phyloP scores from a whole-genome alignment of 2,888 invertebrate species.

The Isotomurus palustris region DNA sequence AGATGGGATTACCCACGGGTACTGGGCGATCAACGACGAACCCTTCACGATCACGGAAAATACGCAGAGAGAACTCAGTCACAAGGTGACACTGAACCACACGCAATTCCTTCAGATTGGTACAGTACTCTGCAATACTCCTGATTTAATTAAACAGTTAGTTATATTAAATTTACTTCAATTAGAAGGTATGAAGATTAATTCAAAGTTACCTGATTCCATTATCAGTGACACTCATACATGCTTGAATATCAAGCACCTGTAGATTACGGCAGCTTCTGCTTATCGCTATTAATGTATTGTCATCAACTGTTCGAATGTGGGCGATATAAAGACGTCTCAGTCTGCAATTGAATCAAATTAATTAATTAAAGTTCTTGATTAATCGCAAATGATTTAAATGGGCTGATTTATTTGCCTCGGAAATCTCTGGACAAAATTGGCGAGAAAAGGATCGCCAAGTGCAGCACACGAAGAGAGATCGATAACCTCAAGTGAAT shows the following conservation, averaged over 20 bases:
- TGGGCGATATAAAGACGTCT: constrained; percentile 57
- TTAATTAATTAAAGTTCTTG: not conserved
- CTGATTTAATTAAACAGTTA: constrained; percentile 19
- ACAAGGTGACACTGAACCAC: constrained; percentile 27
- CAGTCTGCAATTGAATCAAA: constrained; percentile 35
- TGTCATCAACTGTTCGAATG: constrained; percentile 60
- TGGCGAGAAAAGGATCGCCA: constrained; percentile 49
- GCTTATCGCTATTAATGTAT: constrained; percentile 57
- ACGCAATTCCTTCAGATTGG: constrained; percentile 18
- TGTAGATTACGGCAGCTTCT: constrained; percentile 56
- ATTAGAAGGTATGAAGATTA: too few relatives aligned
- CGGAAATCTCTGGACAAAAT: constrained; percentile 35
- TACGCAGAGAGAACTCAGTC: constrained; percentile 28
- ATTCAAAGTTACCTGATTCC: constrained; percentile 66
- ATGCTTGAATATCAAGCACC: constrained; percentile 61
- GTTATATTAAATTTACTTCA: not conserved
- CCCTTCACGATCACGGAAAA: constrained; percentile 12
- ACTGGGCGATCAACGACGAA: constrained; percentile 35
- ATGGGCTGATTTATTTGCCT: too few relatives aligned
- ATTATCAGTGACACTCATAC: constrained; percentile 61
- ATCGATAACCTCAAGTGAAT: constrained; percentile 60
- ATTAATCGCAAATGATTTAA: too few relatives aligned
- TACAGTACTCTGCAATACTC: constrained; percentile 32
- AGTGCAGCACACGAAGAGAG: constrained; percentile 53
- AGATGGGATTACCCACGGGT: too few relatives aligned